Evolutionary conservation across 2,113 vertebrate species (phyloP), one percentile per base, ranked within the genome.

Genomic region (Eptatretus burgeri): DNA sequence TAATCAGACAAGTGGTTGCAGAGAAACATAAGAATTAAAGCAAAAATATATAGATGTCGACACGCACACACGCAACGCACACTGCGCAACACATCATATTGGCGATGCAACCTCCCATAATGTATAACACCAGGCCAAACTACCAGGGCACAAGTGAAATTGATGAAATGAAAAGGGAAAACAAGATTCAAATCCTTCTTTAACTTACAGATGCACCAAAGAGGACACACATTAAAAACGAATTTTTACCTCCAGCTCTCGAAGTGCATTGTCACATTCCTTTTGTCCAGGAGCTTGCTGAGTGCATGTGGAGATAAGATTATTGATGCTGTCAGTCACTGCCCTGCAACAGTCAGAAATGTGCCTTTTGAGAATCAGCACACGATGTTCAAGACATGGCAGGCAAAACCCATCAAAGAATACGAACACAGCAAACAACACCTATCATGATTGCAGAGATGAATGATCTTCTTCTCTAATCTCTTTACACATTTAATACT

Each of bases 291-390:
- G 88, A 51, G 93, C 93, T 72, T 98, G 93, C 67, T 93, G 93
- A n/a, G 91, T 93, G 63, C 89, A 98, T 72, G 95, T 72, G 0
- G 83, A 94, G 76, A 96, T 96, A 67, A 98, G 81, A 72, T 94
- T 87, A 71, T 96, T 98, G 75, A 98, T 96, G 68, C 93, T 96
- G 74, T 96, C 93, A 1, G 93, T 96, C 72, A 98, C 93, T n/a
- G 93, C 86, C 76, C 93, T 98, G 75, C 3, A 41, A 41, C 27
- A 41, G 27, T 41, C 27, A 41, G 27, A 41, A 41, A 41, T 41
- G 3, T 41, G 27, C 3, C 3, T 41, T 41, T 41, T 41, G 27
- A 41, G 27, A 41, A 41, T 41, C 3, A 41, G 27, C 3, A 41
- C 27, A 41, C 27, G 27, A 41, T 41, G 27, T 41, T 41, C 3